A percentile compares a stretch with the other conserved stretches of the same genome.
Evolutionary conservation across 2,888 invertebrate genomes (phyloP).

Genomic region (Chalcosyrphus nemorum): DNA sequence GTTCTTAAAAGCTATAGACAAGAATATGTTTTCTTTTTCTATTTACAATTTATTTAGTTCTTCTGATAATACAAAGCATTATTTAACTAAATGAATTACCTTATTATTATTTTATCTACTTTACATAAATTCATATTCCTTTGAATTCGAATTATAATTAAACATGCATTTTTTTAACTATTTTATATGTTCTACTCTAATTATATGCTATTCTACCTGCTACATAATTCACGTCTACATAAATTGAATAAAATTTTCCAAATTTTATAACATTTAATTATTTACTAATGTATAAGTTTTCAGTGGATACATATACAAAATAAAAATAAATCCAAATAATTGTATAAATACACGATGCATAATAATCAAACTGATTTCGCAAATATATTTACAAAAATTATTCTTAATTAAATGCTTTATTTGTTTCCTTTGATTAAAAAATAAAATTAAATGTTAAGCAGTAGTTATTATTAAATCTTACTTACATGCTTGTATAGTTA

Average conservation of each 20-base stretch:
- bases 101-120: background rate
- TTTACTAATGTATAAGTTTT: background rate
- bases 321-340: no score
- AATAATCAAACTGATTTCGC: no score
- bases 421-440: background rate
- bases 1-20: background rate
- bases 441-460: background rate
- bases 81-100: background rate
- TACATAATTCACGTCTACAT: constrained; percentile 29
- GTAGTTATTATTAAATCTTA: background rate
- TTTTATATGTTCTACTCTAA: background rate
- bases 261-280: background rate
- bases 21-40: background rate
- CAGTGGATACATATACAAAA: no score
- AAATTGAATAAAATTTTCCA: constrained; percentile 29
- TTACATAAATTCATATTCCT: background rate
- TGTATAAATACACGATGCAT: no score
- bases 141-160: background rate
- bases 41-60: background rate
- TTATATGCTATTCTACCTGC: background rate
- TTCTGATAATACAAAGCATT: background rate
- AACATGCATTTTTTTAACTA: background rate
- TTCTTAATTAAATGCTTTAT: background rate
- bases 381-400: background rate
- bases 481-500: background rate